These are phyloP conservation scores for Aleiodes leptofemur DNA, from an alignment of 2,888 invertebrate genomes.

Conservation along the genomic window DNA sequence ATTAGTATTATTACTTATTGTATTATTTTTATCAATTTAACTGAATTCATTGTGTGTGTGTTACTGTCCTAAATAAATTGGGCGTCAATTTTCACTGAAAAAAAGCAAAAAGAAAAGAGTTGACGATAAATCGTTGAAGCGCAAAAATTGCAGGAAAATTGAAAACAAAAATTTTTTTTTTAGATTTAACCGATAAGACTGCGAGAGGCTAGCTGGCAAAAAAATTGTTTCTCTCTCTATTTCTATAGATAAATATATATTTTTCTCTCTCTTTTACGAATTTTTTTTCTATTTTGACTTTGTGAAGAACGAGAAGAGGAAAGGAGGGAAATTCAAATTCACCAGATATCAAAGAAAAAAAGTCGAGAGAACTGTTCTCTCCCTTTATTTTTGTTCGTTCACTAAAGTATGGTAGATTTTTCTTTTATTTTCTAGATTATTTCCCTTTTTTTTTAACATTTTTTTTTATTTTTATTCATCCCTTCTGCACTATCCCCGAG, in stretches of 20 bases:
- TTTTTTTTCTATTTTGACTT: slow-evolving; percentile 1
- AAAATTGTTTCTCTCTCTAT: slow-evolving; percentile 10
- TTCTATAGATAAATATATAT: not conserved
- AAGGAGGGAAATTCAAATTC: not conserved
- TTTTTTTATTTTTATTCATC: not conserved
- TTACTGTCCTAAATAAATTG: slow-evolving; percentile 48
- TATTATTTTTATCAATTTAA: slow-evolving; percentile 60
- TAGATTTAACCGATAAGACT: slow-evolving; percentile 49
- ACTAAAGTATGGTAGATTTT: slow-evolving; percentile 34
- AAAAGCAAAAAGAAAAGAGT: not conserved
- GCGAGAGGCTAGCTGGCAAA: slow-evolving; percentile 55
- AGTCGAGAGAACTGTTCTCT: slow-evolving; percentile 31
- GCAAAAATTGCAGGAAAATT: slow-evolving; percentile 33
- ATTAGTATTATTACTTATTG: slow-evolving; percentile 54
- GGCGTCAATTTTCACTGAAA: slow-evolving; percentile 22
- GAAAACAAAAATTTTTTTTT: slow-evolving; percentile 20
- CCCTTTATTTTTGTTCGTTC: slow-evolving; percentile 35
- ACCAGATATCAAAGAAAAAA: slow-evolving; percentile 34
- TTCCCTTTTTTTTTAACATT: not conserved
- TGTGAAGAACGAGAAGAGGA: not conserved
- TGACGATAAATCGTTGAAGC: slow-evolving; percentile 29
- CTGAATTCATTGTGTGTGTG: slow-evolving; percentile 56
- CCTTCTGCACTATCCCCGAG: slow-evolving; percentile 31
- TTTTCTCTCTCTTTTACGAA: not conserved
- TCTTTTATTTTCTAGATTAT: slow-evolving; percentile 36